Conservation (phyloP, 2,888 invertebrate species). For the Coelinius sp. region DNA sequence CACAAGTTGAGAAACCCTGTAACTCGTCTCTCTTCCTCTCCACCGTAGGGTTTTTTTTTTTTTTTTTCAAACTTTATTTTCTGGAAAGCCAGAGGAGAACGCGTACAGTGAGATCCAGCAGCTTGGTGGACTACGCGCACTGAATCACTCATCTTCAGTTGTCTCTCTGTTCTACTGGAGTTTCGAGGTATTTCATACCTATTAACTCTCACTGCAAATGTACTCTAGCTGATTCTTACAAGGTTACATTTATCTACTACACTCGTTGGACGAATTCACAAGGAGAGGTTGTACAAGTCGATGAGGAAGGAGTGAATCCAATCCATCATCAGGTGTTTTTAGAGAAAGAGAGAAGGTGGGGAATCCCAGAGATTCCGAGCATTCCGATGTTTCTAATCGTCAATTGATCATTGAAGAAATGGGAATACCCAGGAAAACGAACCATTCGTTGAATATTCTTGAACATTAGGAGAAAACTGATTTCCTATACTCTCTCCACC, state of each 20-base stretch:
- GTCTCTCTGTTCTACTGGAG: slow-evolving; percentile 26
- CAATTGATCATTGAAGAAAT: too few species aligned
- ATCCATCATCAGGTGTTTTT: neutral
- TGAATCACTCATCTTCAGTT: slow-evolving; percentile 66
- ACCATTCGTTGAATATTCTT: too few species aligned
- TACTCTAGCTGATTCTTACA: slow-evolving; percentile 55
- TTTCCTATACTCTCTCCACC: too few species aligned
- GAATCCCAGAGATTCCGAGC: too few species aligned
- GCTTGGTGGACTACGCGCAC: slow-evolving; percentile 58
- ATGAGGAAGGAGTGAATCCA: neutral
- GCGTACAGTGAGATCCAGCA: slow-evolving; percentile 58
- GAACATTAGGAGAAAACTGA: too few species aligned
- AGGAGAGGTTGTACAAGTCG: neutral
- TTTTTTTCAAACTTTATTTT: slow-evolving; percentile 43
- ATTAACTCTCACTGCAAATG: slow-evolving; percentile 59
- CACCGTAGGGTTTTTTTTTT: slow-evolving; percentile 5
- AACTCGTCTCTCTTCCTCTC: slow-evolving; percentile 38
- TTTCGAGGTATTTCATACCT: slow-evolving; percentile 53
- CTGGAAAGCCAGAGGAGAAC: slow-evolving; percentile 43
- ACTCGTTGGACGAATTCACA: slow-evolving; percentile 34
- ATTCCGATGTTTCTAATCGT: too few species aligned
- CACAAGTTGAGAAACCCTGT: slow-evolving; percentile 48
- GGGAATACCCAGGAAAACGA: too few species aligned
- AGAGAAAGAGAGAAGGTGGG: too few species aligned
- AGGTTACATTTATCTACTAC: slow-evolving; percentile 65